phyloP scores from a whole-genome alignment of 1,140 invertebrate species.

The Oryzaephilus surinamensis region DNA sequence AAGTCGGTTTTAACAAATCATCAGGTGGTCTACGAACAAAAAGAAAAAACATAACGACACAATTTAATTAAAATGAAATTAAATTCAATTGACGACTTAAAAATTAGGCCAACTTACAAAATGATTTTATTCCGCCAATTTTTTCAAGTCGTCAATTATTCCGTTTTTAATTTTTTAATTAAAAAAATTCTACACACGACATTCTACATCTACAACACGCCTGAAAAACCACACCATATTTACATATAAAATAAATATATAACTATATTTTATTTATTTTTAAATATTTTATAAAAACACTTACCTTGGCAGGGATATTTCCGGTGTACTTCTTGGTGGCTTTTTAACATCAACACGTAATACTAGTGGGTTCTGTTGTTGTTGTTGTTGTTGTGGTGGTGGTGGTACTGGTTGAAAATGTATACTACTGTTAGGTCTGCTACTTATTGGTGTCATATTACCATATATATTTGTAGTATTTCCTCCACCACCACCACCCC shows the following conservation, averaged over 20 bases:
- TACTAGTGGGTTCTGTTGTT: constrained; percentile 19
- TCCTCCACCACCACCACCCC: constrained; percentile 40
- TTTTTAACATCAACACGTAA: constrained; percentile 26
- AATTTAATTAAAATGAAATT: not conserved
- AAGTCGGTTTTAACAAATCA: constrained; percentile 30
- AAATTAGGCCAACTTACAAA: constrained; percentile 9
- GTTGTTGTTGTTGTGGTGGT: too few relatives aligned
- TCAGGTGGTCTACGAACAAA: constrained; percentile 32
- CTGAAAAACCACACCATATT: constrained; percentile 17
- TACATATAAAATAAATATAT: not conserved
- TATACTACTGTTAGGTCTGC: constrained; percentile 12
- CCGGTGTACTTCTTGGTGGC: constrained; percentile 24
- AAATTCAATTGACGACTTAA: constrained; percentile 12
- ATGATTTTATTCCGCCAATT: not conserved
- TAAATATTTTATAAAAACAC: not conserved
- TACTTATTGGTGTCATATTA: constrained; percentile 17
- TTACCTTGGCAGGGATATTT: constrained; percentile 31
- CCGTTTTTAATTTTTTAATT: constrained; percentile 11
- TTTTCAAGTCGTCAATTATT: constrained; percentile 14
- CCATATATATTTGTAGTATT: constrained; percentile 18
- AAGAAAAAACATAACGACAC: not conserved
- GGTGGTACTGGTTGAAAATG: constrained; percentile 7
- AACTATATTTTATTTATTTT: not conserved
- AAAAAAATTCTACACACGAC: constrained; percentile 21
- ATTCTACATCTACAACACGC: constrained; percentile 24